Evolutionary conservation across 2,113 vertebrate genomes (phyloP).

Genomic region (Brachypteracias leptosomus): DNA sequence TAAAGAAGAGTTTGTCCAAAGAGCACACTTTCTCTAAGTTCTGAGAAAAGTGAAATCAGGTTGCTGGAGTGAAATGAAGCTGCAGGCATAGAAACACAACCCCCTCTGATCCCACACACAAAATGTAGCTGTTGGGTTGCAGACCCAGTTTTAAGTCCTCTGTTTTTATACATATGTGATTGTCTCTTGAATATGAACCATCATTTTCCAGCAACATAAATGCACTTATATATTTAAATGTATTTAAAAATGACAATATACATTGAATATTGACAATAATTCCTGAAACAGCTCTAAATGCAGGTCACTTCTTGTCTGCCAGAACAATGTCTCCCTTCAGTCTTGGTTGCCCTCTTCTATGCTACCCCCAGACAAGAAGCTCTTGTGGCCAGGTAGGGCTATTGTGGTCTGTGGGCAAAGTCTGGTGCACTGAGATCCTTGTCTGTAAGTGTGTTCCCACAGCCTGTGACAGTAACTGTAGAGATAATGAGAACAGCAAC

Average conservation of each 20-base stretch:
- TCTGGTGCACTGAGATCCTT: not conserved
- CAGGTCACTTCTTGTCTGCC: not conserved
- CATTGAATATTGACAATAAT: not conserved
- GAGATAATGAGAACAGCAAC: not conserved
- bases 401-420: not conserved
- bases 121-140: not conserved
- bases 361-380: not conserved
- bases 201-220: not conserved
- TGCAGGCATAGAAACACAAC: not conserved
- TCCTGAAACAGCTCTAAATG: not conserved
- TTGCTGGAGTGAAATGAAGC: not conserved
- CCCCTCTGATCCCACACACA: not conserved
- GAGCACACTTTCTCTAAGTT: not conserved
- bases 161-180: not conserved
- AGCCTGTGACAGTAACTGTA: not conserved
- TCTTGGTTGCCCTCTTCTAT: not conserved
- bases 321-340: not conserved
- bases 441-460: not conserved
- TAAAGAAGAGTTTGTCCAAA: not conserved
- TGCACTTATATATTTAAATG: not conserved
- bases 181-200: not conserved
- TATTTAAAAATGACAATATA: not conserved
- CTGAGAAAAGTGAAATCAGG: not conserved
- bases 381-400: not conserved
- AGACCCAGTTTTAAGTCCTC: not conserved